These are phyloP conservation scores for Halyomorpha halys DNA, from an alignment of 1,140 invertebrate species.

Conservation along the genomic window DNA sequence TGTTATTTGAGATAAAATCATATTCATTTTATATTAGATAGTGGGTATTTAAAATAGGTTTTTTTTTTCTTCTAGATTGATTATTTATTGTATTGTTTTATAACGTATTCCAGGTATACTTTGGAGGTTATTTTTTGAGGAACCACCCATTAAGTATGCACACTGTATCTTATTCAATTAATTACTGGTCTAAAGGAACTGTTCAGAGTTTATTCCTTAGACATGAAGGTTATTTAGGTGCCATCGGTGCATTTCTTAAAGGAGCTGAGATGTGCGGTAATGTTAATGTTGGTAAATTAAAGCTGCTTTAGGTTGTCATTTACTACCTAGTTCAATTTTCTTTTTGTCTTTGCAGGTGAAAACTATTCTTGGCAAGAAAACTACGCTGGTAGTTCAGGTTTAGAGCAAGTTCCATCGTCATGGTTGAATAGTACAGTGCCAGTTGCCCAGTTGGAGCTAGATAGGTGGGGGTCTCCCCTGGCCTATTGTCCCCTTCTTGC, in stretches of 20 bases:
- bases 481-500: conserved; percentile 54
- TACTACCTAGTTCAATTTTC: background rate
- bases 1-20: too few relatives aligned
- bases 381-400: conserved; percentile 60
- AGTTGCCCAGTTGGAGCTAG: conserved; percentile 57
- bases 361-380: conserved; percentile 64
- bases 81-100: too few relatives aligned
- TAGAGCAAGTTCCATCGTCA: conserved; percentile 34
- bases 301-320: too few relatives aligned
- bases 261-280: conserved; percentile 51
- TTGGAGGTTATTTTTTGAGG: conserved; percentile 66
- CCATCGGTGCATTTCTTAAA: conserved; percentile 66
- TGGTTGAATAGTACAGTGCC: conserved; percentile 36
- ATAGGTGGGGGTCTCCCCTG: conserved; percentile 49
- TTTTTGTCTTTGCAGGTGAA: conserved; percentile 33
- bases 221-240: conserved; percentile 68
- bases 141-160: conserved; percentile 69
- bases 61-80: too few relatives aligned
- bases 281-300: background rate
- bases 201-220: conserved; percentile 61
- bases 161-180: conserved; percentile 60
- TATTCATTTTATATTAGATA: too few relatives aligned
- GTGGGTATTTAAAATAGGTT: too few relatives aligned
- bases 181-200: conserved; percentile 63
- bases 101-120: conserved; percentile 46